Evolutionary conservation across 2,113 vertebrate genomes (phyloP).

Genomic region (Scophthalmus maximus): DNA sequence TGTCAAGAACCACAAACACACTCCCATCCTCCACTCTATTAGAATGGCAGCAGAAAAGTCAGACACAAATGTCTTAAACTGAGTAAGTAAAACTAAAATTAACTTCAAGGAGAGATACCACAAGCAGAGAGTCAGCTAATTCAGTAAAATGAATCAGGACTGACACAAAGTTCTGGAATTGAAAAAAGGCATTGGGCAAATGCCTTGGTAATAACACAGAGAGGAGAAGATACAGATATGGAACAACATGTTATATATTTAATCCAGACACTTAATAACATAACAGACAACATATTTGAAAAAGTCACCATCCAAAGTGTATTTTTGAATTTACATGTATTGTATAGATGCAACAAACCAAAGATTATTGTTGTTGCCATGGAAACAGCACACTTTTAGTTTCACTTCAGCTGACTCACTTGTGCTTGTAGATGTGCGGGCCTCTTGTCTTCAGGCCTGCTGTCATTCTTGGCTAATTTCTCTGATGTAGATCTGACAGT

Average conservation of each 20-base stretch:
- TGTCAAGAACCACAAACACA: background rate
- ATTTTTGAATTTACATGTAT: no score
- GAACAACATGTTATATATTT: no score
- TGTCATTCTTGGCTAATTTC: slow-evolving; percentile 56
- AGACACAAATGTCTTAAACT: no score
- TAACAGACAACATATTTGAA: no score
- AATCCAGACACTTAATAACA: no score
- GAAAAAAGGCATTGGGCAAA: no score
- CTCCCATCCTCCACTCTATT: background rate
- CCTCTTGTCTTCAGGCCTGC: slow-evolving; percentile 61
- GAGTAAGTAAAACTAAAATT: background rate
- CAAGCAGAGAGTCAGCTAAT: no score
- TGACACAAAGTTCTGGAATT: no score
- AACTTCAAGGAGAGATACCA: background rate
- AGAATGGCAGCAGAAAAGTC: background rate
- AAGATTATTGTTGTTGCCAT: background rate
- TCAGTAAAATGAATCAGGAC: no score
- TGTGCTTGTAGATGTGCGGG: slow-evolving; percentile 48
- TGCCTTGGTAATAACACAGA: background rate
- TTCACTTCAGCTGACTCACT: slow-evolving; percentile 49
- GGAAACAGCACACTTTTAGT: background rate
- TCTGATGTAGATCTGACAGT: slow-evolving; percentile 6
- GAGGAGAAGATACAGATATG: background rate
- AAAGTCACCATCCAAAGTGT: no score
- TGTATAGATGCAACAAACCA: no score